phyloP scores from a whole-genome alignment of 2,888 invertebrate genomes.

The Rhagium mordax region DNA sequence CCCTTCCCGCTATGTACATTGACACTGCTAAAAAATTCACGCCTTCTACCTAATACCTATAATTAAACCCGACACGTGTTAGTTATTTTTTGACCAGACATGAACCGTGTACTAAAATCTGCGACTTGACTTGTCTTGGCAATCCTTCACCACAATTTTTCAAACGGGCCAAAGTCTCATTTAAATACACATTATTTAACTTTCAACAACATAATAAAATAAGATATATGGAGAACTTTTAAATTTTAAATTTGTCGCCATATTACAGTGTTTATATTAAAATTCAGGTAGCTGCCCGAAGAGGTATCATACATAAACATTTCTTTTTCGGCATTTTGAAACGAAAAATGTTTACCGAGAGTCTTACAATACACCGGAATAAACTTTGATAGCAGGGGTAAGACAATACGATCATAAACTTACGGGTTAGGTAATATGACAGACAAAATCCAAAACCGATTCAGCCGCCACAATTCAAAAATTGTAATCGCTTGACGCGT shows the following conservation, averaged over 20 bases:
- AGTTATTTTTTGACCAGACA: too few relatives aligned
- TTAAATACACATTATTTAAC: neutral
- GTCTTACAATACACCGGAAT: neutral
- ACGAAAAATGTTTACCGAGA: neutral
- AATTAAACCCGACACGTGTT: too few relatives aligned
- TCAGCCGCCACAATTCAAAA: neutral
- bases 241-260: constrained; percentile 3
- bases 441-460: neutral
- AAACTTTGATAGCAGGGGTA: constrained; percentile 16
- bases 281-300: constrained; percentile 25
- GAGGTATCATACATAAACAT: constrained; percentile 18
- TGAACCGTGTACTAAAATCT: too few relatives aligned
- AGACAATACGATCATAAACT: constrained; percentile 8
- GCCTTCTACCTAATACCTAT: too few relatives aligned
- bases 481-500: neutral
- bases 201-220: neutral
- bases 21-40: too few relatives aligned
- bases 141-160: too few relatives aligned
- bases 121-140: too few relatives aligned
- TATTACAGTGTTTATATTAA: constrained; percentile 15
- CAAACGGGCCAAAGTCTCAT: neutral
- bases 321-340: constrained; percentile 23
- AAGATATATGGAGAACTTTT: neutral
- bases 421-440: neutral
- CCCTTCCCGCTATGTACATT: too few relatives aligned